Percentiles rank a stretch among this genome's conserved stretches.
These are phyloP conservation scores for Cyphomyrmex costatus DNA, from an alignment of 1,140 invertebrate species.

Conservation along the genomic window DNA sequence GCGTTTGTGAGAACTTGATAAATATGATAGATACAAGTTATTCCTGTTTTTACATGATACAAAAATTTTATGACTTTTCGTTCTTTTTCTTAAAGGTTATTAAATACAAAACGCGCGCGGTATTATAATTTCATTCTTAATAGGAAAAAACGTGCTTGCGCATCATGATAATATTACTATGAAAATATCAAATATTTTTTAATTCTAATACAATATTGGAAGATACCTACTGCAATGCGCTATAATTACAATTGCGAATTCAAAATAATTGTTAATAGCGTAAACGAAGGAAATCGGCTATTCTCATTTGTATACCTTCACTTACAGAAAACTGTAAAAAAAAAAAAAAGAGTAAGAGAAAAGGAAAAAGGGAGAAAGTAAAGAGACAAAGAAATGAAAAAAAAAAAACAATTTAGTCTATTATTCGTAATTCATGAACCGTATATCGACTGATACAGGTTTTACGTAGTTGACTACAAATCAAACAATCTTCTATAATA, in stretches of 20 bases:
- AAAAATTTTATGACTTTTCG: neutral
- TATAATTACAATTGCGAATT: neutral
- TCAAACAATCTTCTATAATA: neutral
- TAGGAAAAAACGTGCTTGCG: conserved; percentile 3
- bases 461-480: conserved; percentile 3
- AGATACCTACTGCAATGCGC: conserved; percentile 11
- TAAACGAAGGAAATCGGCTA: neutral
- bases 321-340: neutral
- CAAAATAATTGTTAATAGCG: neutral
- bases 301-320: conserved; percentile 6
- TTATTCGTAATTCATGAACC: neutral
- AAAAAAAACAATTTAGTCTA: neutral
- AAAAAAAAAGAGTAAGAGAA: neutral
- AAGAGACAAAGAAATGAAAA: neutral
- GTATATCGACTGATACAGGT: conserved; percentile 14
- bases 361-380: neutral
- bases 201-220: conserved; percentile 27
- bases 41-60: neutral
- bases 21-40: neutral
- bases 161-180: conserved; percentile 29
- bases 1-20: neutral
- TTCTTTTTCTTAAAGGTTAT: neutral
- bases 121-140: conserved; percentile 26
- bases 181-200: conserved; percentile 39
- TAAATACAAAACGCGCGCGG: conserved; percentile 14